Evolutionary conservation across 2,797 vertebrate genomes (phyloP).

Genomic region (Clarias pachynema): DNA sequence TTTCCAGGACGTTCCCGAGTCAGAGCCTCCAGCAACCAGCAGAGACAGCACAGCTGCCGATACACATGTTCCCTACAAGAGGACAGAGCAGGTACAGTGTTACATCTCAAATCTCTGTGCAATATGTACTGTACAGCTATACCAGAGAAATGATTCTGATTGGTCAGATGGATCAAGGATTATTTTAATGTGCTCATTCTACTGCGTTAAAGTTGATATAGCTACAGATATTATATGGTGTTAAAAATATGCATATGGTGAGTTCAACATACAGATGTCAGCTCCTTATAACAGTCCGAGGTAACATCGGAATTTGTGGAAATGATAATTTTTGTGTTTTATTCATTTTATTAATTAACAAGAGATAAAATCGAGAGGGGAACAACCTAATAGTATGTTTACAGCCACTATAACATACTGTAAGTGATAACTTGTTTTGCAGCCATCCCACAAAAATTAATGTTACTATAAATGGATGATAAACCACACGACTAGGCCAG

Average conservation of each 20-base stretch:
- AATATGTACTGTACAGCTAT: neutral
- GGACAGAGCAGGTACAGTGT: neutral
- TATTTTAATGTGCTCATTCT: neutral
- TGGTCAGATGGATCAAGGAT: neutral
- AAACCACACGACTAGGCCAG: no score
- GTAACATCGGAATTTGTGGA: neutral
- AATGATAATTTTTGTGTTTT: neutral
- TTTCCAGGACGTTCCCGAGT: slow-evolving; percentile 63
- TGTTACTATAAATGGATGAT: neutral
- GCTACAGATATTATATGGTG: neutral
- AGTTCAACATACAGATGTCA: neutral
- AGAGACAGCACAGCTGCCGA: slow-evolving; percentile 78
- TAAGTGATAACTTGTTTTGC: neutral
- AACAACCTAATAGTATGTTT: neutral
- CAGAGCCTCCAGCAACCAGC: slow-evolving; percentile 77
- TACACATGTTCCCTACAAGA: slow-evolving; percentile 69
- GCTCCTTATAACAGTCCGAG: neutral
- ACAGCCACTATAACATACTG: neutral
- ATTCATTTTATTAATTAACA: neutral
- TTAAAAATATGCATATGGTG: neutral
- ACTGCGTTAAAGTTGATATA: neutral
- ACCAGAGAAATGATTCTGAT: neutral
- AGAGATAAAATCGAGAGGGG: neutral
- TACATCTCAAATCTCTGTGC: neutral
- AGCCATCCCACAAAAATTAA: neutral